Conservation (phyloP, 1,140 invertebrate species). For the Caenorhabditis briggsae region DNA sequence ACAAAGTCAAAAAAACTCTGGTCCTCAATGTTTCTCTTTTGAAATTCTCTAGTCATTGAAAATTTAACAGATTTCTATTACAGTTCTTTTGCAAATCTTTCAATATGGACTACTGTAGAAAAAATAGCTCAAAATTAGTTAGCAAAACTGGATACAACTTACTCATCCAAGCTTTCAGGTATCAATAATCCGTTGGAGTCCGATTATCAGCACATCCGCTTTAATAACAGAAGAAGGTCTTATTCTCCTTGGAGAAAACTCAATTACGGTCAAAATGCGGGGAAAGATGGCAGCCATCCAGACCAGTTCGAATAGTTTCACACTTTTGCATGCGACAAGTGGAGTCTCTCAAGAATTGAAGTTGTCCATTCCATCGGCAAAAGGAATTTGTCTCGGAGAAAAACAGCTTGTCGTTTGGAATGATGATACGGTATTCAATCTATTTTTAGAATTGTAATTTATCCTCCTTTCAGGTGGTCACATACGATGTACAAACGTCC, state of each 20-base stretch:
- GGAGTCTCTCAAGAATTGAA: conserved; percentile 62
- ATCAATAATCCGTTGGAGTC: conserved; percentile 67
- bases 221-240: conserved; percentile 34
- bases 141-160: no score
- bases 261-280: conserved; percentile 10
- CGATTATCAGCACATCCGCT: conserved; percentile 17
- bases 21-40: no score
- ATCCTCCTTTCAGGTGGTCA: conserved; percentile 48
- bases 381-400: conserved; percentile 61
- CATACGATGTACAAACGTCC: conserved; percentile 61
- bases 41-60: no score
- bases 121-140: no score
- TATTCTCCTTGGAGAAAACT: conserved; percentile 48
- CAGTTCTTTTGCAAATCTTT: no score
- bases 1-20: no score
- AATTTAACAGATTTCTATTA: no score
- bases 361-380: conserved; percentile 37
- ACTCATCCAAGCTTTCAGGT: conserved; percentile 7
- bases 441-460: neutral
- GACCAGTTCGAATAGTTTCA: conserved; percentile 54
- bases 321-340: conserved; percentile 42
- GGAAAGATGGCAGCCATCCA: conserved; percentile 58
- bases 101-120: no score
- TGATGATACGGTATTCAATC: conserved; percentile 55
- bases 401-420: conserved; percentile 62